phyloP scores from a whole-genome alignment of 2,888 invertebrate genomes.

The Sinohyriopsis cumingii region DNA sequence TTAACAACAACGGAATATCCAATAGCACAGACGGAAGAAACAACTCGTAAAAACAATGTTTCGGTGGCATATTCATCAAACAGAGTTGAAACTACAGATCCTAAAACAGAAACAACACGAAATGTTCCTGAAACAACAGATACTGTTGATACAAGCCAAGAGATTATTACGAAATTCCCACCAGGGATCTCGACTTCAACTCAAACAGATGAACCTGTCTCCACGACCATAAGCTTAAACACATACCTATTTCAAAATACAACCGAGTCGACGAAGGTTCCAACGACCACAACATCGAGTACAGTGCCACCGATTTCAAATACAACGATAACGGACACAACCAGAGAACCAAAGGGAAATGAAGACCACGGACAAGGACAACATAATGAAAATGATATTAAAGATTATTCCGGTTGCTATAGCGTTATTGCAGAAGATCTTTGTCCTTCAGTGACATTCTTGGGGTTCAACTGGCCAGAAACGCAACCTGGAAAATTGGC shows the following conservation, averaged over 20 bases:
- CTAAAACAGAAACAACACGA: too few species aligned
- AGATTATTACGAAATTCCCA: too few species aligned
- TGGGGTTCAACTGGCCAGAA: constrained; percentile 41
- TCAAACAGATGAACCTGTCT: too few species aligned
- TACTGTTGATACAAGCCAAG: too few species aligned
- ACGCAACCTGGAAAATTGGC: neutral
- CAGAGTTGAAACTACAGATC: too few species aligned
- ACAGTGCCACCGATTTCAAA: constrained; percentile 4
- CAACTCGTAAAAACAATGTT: too few species aligned
- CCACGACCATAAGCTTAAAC: neutral
- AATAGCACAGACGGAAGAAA: too few species aligned
- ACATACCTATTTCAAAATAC: constrained; percentile 1
- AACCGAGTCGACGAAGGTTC: constrained; percentile 2
- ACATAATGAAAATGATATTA: neutral
- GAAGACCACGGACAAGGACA: neutral
- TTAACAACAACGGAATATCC: too few species aligned
- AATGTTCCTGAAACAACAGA: too few species aligned
- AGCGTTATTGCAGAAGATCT: constrained; percentile 23
- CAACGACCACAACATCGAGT: constrained; percentile 5
- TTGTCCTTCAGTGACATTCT: constrained; percentile 39
- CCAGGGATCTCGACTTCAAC: too few species aligned
- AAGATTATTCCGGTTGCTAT: constrained; percentile 27
- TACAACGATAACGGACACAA: neutral
- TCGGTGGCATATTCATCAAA: too few species aligned
- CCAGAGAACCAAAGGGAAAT: neutral